Conservation (phyloP, 2,113 vertebrate species). For the Cyprinodon tularosa region DNA sequence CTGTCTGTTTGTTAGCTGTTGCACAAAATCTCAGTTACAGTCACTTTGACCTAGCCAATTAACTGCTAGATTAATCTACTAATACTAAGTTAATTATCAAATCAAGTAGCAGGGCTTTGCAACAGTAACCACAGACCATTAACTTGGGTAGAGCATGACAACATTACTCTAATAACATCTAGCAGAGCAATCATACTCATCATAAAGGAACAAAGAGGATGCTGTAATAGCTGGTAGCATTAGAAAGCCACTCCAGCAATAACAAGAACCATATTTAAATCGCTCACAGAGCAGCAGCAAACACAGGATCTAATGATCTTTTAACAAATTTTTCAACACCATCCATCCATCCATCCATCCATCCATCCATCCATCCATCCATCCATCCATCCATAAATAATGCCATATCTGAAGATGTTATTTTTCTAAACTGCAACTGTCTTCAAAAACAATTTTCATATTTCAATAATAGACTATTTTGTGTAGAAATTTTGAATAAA, state of each 20-base stretch:
- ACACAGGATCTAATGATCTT: constrained; percentile 24
- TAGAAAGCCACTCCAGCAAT: constrained; percentile 21
- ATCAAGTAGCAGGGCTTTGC: constrained; percentile 54
- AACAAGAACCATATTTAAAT: constrained; percentile 30
- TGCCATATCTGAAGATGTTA: no score
- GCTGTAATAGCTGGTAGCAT: constrained; percentile 34
- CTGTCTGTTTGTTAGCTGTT: constrained; percentile 21
- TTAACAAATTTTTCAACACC: constrained; percentile 8
- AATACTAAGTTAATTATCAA: constrained; percentile 68
- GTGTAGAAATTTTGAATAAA: no score
- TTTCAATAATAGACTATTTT: no score
- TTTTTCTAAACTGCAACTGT: no score
- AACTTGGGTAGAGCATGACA: constrained; percentile 43
- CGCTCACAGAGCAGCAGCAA: constrained; percentile 21
- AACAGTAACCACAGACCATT: constrained; percentile 63
- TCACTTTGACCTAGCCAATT: constrained; percentile 60
- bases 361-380: no score
- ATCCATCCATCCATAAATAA: no score
- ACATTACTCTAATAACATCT: constrained; percentile 51
- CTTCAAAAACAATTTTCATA: no score
- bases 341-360: no score
- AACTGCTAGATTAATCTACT: constrained; percentile 69
- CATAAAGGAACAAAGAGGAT: constrained; percentile 33
- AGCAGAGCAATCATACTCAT: constrained; percentile 55
- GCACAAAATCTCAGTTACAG: constrained; percentile 44